These are phyloP conservation scores for Chionis minor DNA, from an alignment of 2,113 vertebrate species.

Conservation along the genomic window DNA sequence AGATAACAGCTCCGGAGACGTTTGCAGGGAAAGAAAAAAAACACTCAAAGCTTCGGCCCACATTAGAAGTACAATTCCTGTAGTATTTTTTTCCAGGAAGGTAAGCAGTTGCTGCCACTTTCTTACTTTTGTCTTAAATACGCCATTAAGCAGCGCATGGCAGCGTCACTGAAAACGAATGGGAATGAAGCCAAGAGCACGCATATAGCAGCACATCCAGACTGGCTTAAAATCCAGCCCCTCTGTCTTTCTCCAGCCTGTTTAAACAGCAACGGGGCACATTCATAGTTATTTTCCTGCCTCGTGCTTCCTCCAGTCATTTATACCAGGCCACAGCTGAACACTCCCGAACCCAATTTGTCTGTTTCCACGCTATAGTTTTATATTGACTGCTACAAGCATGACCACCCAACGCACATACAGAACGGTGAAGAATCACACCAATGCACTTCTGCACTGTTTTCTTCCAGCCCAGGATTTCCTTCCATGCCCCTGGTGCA, in stretches of 20 bases:
- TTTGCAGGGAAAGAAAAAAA: not conserved
- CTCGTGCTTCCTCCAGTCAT: not conserved
- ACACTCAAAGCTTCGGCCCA: not conserved
- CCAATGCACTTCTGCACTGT: too few species aligned
- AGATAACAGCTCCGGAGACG: not conserved
- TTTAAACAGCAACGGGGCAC: not conserved
- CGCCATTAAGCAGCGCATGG: not conserved
- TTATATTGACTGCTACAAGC: too few species aligned
- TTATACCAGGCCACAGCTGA: not conserved
- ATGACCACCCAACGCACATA: rapidly evolving
- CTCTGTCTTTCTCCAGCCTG: not conserved
- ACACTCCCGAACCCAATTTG: not conserved
- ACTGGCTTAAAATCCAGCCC: not conserved
- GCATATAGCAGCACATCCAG: not conserved
- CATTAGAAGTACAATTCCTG: not conserved
- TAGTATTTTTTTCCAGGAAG: not conserved
- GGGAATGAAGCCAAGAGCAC: not conserved
- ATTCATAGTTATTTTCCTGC: not conserved
- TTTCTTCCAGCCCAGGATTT: not conserved
- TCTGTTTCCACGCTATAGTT: not conserved
- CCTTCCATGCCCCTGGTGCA: too few species aligned
- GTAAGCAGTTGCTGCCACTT: not conserved
- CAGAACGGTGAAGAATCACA: not conserved
- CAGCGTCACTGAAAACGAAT: not conserved
- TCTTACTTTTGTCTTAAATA: not conserved